These are phyloP conservation scores for Osmerus mordax DNA, from an alignment of 2,113 vertebrate species.

Conservation along the genomic window DNA sequence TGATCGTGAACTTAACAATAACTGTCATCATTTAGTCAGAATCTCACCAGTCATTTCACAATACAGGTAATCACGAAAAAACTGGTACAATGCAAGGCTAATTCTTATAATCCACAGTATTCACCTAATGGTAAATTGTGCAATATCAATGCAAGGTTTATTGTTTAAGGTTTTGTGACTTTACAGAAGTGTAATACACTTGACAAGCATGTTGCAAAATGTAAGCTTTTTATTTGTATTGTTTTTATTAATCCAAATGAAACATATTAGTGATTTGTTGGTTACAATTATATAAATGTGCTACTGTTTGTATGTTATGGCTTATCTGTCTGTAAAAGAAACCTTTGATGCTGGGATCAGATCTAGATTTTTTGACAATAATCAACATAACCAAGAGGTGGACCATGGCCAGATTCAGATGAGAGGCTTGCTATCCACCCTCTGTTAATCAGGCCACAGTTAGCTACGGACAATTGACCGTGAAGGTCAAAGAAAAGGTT, in stretches of 20 bases:
- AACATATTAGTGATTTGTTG: neutral
- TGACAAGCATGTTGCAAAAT: too few species aligned
- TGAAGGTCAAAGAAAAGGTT: slow-evolving; percentile 10
- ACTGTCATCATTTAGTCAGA: neutral
- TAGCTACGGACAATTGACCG: neutral
- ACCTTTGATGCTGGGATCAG: too few species aligned
- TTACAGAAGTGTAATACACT: too few species aligned
- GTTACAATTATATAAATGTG: neutral
- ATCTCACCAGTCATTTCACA: neutral
- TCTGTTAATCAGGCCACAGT: slow-evolving; percentile 10
- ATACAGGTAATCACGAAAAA: neutral
- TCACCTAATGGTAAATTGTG: neutral
- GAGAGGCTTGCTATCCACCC: neutral
- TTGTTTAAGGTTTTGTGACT: too few species aligned
- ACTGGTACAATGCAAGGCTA: neutral
- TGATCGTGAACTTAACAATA: neutral
- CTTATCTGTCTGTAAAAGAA: neutral
- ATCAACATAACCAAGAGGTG: neutral
- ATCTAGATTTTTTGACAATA: neutral
- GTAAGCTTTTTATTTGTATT: too few species aligned
- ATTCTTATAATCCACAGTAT: neutral
- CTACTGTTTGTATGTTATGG: neutral
- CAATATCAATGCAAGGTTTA: neutral
- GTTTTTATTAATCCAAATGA: neutral
- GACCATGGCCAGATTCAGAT: neutral